These are phyloP conservation scores for Helicoverpa assulta DNA, from an alignment of 2,888 invertebrate genomes.

Conservation along the genomic window DNA sequence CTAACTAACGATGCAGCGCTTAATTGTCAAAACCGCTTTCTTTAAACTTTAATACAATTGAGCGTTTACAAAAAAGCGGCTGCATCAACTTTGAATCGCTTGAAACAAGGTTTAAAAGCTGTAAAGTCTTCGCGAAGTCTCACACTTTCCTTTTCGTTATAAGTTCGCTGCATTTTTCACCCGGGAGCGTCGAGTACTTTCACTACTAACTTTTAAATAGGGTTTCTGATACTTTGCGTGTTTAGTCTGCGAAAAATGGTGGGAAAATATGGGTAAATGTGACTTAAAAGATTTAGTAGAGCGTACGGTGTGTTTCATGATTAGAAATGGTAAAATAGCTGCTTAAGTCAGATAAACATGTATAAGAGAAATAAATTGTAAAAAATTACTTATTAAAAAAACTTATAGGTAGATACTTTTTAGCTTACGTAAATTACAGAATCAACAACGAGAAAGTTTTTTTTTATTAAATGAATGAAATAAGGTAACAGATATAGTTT, in stretches of 20 bases:
- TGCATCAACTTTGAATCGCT: slow-evolving; percentile 61
- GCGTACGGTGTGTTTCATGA: too few relatives aligned
- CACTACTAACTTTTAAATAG: slow-evolving; percentile 78
- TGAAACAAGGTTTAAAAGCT: slow-evolving; percentile 65
- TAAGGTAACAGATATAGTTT: neutral
- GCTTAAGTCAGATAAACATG: too few relatives aligned
- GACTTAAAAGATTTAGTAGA: neutral
- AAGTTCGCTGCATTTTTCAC: slow-evolving; percentile 87
- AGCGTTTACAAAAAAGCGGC: slow-evolving; percentile 54
- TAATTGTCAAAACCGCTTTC: slow-evolving; percentile 41
- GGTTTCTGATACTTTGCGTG: slow-evolving; percentile 47
- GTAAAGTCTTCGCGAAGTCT: slow-evolving; percentile 66
- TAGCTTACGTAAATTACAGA: too few relatives aligned
- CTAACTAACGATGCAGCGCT: slow-evolving; percentile 18
- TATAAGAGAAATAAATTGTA: too few relatives aligned
- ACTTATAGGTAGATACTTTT: too few relatives aligned
- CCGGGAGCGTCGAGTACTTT: slow-evolving; percentile 77
- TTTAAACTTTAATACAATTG: slow-evolving; percentile 48
- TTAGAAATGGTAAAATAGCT: too few relatives aligned
- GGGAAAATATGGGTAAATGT: neutral
- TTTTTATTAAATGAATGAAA: too few relatives aligned
- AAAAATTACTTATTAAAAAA: too few relatives aligned
- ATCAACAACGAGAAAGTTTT: too few relatives aligned
- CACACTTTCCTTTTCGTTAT: slow-evolving; percentile 80
- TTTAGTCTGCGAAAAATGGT: slow-evolving; percentile 26